These are phyloP conservation scores for Mechanitis messenoides DNA, from an alignment of 2,888 invertebrate genomes.

Conservation along the genomic window DNA sequence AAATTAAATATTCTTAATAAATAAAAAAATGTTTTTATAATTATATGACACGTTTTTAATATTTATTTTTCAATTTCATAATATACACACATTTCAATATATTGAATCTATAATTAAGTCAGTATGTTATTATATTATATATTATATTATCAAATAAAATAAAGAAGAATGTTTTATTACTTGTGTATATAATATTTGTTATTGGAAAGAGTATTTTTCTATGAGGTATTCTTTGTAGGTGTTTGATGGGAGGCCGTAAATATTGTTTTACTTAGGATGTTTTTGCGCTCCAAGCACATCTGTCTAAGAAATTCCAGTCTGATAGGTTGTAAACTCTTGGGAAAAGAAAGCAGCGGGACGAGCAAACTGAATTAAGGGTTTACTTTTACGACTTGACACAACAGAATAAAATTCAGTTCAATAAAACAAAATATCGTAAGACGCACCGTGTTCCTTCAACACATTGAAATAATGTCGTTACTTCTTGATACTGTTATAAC, in stretches of 20 bases:
- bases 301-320: conserved; percentile 25
- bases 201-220: conserved; percentile 13
- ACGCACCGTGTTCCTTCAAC: not conserved
- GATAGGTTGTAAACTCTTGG: conserved; percentile 27
- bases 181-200: too few species aligned
- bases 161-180: too few species aligned
- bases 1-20: too few species aligned
- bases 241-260: conserved; percentile 25
- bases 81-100: too few species aligned
- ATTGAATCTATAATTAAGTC: too few species aligned
- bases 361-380: conserved; percentile 28
- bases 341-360: conserved; percentile 25
- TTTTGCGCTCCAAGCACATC: conserved; percentile 31
- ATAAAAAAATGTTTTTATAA: too few species aligned
- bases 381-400: conserved; percentile 28
- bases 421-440: conserved; percentile 20
- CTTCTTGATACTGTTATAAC: not conserved
- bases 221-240: conserved; percentile 24
- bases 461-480: conserved; percentile 3
- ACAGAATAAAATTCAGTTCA: conserved; percentile 18
- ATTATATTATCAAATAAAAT: too few species aligned
- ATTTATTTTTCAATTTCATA: too few species aligned
- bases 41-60: too few species aligned
- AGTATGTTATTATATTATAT: too few species aligned
- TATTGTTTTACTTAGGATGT: conserved; percentile 25